phyloP scores from a whole-genome alignment of 2,888 invertebrate genomes.

The Scaeva pyrastri region DNA sequence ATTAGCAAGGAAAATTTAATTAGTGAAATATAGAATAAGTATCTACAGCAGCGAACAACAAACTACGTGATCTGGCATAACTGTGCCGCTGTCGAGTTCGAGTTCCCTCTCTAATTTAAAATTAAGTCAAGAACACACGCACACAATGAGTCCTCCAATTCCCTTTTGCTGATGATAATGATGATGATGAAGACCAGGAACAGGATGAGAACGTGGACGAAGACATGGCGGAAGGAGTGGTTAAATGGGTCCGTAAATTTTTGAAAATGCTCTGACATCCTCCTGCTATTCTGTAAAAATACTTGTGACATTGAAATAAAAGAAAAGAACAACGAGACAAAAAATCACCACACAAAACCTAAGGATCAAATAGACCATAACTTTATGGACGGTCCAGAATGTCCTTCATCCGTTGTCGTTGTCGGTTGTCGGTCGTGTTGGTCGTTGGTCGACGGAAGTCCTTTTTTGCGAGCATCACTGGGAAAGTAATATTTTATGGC shows the following conservation, averaged over 20 bases:
- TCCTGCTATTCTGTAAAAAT: background rate
- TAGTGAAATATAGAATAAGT: constrained; percentile 42
- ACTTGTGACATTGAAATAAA: background rate
- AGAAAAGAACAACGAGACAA: constrained; percentile 6
- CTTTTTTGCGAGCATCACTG: background rate
- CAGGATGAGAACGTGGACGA: no score
- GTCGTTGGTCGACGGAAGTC: background rate
- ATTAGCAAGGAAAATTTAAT: constrained; percentile 73
- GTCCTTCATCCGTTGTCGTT: constrained; percentile 14
- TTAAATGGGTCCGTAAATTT: constrained; percentile 26
- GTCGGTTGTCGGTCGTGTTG: background rate
- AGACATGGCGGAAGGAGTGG: background rate
- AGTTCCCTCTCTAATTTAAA: constrained; percentile 63
- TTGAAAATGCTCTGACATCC: constrained; percentile 10
- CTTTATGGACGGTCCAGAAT: constrained; percentile 34
- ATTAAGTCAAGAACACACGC: constrained; percentile 70
- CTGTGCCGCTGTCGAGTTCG: background rate
- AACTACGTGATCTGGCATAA: constrained; percentile 71
- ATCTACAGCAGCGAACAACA: constrained; percentile 31
- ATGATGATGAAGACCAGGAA: background rate
- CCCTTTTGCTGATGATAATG: background rate
- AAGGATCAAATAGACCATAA: constrained; percentile 56
- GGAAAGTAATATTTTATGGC: constrained; percentile 52
- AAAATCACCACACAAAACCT: constrained; percentile 30
- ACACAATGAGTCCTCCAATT: constrained; percentile 17